Evolutionary conservation across 2,113 vertebrate species (phyloP).

Genomic region (Macrotis lagotis): DNA sequence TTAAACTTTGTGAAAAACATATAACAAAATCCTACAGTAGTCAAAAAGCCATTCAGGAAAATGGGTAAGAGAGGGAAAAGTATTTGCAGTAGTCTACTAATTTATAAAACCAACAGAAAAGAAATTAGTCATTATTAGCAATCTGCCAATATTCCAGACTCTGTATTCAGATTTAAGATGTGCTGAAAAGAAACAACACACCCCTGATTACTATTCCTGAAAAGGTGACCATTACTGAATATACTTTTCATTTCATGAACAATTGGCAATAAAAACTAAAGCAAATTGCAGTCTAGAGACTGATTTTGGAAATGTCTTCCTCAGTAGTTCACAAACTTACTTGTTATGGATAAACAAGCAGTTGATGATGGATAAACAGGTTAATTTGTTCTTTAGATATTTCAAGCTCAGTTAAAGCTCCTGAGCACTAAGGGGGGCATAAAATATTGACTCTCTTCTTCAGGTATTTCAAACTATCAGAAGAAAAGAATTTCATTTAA

Average conservation of each 20-base stretch:
- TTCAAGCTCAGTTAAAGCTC: not conserved
- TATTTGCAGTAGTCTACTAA: conserved; percentile 30
- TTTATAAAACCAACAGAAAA: conserved; percentile 3
- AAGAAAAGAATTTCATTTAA: not conserved
- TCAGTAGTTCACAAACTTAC: not conserved
- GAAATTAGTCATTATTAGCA: not conserved
- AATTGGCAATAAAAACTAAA: conserved; percentile 14
- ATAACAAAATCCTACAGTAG: not conserved
- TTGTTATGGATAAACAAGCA: not conserved
- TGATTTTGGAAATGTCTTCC: conserved; percentile 19
- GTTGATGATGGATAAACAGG: conserved; percentile 6
- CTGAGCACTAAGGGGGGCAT: not conserved
- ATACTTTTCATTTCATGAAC: conserved; percentile 39
- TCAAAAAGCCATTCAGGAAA: conserved; percentile 23
- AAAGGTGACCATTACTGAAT: not conserved
- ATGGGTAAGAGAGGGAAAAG: conserved; percentile 20
- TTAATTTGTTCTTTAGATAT: not conserved
- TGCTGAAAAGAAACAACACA: not conserved
- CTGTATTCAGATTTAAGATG: not conserved
- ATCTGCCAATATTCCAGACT: not conserved
- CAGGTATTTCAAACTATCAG: not conserved
- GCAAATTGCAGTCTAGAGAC: not conserved
- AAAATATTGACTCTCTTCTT: not conserved
- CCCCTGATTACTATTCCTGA: not conserved
- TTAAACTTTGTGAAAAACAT: conserved; percentile 11